Percentiles rank a stretch among this genome's conserved stretches.
Conservation (phyloP, 2,113 vertebrate species). For the Eubucco bourcierii region DNA sequence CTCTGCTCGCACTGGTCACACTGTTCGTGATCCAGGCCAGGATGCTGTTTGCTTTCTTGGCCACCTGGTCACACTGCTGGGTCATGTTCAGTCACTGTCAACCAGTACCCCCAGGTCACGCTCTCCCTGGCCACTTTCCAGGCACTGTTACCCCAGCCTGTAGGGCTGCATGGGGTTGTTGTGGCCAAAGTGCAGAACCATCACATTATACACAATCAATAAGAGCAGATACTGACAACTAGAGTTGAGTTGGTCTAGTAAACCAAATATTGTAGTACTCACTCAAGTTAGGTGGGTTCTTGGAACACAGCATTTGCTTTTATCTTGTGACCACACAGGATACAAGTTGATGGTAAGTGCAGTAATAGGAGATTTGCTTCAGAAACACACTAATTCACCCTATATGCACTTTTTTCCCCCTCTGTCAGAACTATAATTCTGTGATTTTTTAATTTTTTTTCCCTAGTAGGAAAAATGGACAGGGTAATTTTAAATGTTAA, state of each 20-base stretch:
- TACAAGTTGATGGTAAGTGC: not conserved
- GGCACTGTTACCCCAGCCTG: no score
- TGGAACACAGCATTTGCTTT: rapidly evolving
- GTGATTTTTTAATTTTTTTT: not conserved
- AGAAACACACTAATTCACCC: not conserved
- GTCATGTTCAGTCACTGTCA: no score
- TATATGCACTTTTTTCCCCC: not conserved
- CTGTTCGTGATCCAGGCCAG: no score
- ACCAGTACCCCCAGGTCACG: no score
- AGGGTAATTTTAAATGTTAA: not conserved
- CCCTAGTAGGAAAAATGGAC: not conserved
- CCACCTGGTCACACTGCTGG: no score
- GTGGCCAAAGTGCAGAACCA: not conserved
- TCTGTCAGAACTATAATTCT: not conserved
- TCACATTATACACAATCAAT: not conserved
- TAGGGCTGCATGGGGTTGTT: no score
- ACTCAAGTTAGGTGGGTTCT: not conserved
- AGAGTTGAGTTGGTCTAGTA: not conserved
- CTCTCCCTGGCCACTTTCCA: no score
- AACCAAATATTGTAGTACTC: not conserved
- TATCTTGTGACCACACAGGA: not conserved
- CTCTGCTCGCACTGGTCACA: no score
- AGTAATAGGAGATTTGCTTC: not conserved
- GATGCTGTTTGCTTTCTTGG: no score
- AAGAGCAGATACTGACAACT: not conserved